Evolutionary conservation across 2,113 vertebrate species (phyloP), one percentile per base, ranked within the genome.

Genomic region (Pterocles orientalis): DNA sequence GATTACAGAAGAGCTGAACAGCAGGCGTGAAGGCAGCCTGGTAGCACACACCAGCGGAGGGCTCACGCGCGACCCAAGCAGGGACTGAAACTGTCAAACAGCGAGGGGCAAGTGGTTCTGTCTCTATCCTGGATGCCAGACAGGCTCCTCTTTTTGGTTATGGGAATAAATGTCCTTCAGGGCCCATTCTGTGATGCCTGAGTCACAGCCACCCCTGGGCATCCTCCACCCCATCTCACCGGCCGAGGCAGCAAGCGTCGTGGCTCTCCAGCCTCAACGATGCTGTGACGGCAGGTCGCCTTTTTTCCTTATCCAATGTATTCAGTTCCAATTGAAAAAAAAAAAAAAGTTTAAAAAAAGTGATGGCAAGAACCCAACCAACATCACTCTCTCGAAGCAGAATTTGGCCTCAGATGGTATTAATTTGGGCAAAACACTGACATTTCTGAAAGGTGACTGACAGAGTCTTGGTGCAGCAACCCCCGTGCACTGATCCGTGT

Each of bases 1-100:
- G 94, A 76, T 97, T 95, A 97, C 97, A 98, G 90, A 97, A 79
- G 88, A 96, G 95, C 80, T 81, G 94, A 95, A 97, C 91, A 91
- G 73, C 90, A 96, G 66, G 81, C 61, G 4, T 73, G 73, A 92
- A 29, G 86, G 43, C 90, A 58, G 23, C 78, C 71, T 95, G 9
- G 8, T 17, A 86, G 82, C 88, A 73, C 58, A 41, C 80, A 39
- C 71, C 28, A 68, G 82, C 86, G 33, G 65, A 54, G 82, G 31
- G 50, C 88, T 25, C 2, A 1, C 25, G 1, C 1, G 80, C 87
- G 96, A 88, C 64, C 72, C 76, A 69, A 77, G 82, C 75, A 25
- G 2, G 50, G 84, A 56, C 10, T 3, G 36, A 79, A 86, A 47
- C 84, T 34, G 14, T 77, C 86, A 70, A 41, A 71, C 66, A 69